Percentiles rank a stretch among this genome's conserved stretches.
These are phyloP conservation scores for Spilosoma lubricipeda DNA, from an alignment of 2,888 invertebrate genomes.

Conservation along the genomic window DNA sequence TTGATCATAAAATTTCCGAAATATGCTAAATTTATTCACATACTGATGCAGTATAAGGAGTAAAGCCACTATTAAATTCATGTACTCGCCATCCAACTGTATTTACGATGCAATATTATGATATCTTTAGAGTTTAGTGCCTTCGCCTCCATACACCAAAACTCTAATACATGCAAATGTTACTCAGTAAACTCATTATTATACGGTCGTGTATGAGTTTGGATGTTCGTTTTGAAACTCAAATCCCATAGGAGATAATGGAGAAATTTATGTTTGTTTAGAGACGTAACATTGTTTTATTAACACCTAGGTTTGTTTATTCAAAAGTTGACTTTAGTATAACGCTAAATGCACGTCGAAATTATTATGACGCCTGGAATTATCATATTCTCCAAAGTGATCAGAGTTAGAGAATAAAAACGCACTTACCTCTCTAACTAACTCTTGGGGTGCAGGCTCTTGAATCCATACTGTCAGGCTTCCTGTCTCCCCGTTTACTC, in stretches of 20 bases:
- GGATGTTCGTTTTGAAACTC: conserved; percentile 24
- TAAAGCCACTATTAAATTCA: conserved; percentile 55
- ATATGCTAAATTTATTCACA: conserved; percentile 23
- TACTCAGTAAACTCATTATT: conserved; percentile 36
- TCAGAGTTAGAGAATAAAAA: too few species aligned
- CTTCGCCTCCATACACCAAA: conserved; percentile 31
- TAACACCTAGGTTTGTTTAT: neutral
- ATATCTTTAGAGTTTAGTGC: conserved; percentile 67
- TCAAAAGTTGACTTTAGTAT: too few species aligned
- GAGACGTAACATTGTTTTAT: conserved; percentile 16
- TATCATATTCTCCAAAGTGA: too few species aligned
- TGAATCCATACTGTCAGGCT: too few species aligned
- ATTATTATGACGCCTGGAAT: neutral
- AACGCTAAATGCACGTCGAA: neutral
- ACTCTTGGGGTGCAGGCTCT: too few species aligned
- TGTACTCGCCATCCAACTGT: conserved; percentile 53
- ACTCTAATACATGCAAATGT: conserved; percentile 41
- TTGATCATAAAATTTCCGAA: conserved; percentile 19
- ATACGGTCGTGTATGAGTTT: conserved; percentile 26
- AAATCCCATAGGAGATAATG: conserved; percentile 16
- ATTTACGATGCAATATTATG: conserved; percentile 67
- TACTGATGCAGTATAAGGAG: conserved; percentile 18
- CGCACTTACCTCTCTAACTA: too few species aligned
- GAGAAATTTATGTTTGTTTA: conserved; percentile 20
- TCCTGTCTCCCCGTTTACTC: too few species aligned